Evolutionary conservation across 1,140 invertebrate species (phyloP), one percentile per base, ranked within the genome.

Genomic region (Callitettix versicolor): DNA sequence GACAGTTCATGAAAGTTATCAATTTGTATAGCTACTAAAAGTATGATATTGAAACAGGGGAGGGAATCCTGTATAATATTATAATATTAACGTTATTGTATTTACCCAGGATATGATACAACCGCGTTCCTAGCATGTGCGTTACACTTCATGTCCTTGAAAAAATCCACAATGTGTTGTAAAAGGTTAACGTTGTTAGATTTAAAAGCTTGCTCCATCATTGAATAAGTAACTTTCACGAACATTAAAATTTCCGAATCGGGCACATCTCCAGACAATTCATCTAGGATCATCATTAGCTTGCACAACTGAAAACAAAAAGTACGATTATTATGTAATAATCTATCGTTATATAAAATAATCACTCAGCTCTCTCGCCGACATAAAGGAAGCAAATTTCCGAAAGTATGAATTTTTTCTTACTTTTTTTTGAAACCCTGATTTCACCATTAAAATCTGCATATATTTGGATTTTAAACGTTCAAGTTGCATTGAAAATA

Each of bases 91-190:
- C n/a, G n/a, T n/a, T n/a, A n/a, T n/a, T n/a, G n/a, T 30, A 30
- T 9, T 4, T 58, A 69, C 61, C 62, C 56, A 18, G 59, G 5
- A 53, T 71, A 71, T 30, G 61, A 63, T n/a, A 62, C 33, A 4
- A 69, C 36, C 6, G 64, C 55, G 24, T 55, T 49, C 58, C 59
- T 63, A 11, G 62, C 68, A 48, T 65, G 65, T 56, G 68, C 67
- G 33, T 69, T 71, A 30, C 68, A 59, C 11, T 65, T 67, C 3
- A 76, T 65, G 60, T 79, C 76, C 14, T 74, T 64, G 58, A 77
- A 79, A 64, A 79, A 79, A 44, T 76, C 73, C 17, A 76, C 70
- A 14, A 75, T 70, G 38, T 78, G 76, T 53, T 71, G 63, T 15
- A 80, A 51, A 11, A 76, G 60, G 22, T 72, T 58, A 14, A 69